Conservation (phyloP, 1,140 invertebrate genomes). For the Aphelinus atriplicis region DNA sequence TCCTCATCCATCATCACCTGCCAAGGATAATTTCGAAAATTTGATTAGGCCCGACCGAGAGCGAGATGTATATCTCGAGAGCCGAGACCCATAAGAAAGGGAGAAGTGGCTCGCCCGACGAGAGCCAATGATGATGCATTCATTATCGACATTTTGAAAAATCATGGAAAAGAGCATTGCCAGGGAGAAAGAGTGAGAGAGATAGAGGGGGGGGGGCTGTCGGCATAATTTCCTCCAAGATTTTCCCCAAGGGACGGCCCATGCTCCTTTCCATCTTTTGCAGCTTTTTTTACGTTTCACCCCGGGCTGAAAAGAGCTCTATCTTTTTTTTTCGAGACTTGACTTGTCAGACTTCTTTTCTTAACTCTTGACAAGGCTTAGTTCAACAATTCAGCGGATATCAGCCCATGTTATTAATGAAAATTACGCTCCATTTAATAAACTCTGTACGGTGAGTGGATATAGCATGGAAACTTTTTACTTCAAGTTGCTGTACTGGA, state of each 20-base stretch:
- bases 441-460: no score
- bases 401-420: no score
- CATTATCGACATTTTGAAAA: slow-evolving; percentile 14
- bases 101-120: not conserved
- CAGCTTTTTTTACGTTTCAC: not conserved
- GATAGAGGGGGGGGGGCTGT: not conserved
- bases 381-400: no score
- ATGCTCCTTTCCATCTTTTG: not conserved
- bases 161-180: not conserved
- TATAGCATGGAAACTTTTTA: no score
- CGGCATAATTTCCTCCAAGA: slow-evolving; percentile 13
- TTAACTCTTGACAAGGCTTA: no score
- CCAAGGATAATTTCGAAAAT: slow-evolving; percentile 23
- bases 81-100: not conserved
- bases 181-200: not conserved
- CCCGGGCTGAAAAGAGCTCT: no score
- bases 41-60: slow-evolving; percentile 26
- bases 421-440: no score
- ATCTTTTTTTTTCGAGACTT: no score
- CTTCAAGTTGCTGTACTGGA: no score
- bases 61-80: not conserved
- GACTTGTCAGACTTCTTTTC: no score
- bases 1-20: slow-evolving; percentile 21
- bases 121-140: slow-evolving; percentile 18
- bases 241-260: slow-evolving; percentile 10